Evolutionary conservation across 1,140 invertebrate genomes (phyloP).

Genomic region (Lordiphosa stackelbergi): DNA sequence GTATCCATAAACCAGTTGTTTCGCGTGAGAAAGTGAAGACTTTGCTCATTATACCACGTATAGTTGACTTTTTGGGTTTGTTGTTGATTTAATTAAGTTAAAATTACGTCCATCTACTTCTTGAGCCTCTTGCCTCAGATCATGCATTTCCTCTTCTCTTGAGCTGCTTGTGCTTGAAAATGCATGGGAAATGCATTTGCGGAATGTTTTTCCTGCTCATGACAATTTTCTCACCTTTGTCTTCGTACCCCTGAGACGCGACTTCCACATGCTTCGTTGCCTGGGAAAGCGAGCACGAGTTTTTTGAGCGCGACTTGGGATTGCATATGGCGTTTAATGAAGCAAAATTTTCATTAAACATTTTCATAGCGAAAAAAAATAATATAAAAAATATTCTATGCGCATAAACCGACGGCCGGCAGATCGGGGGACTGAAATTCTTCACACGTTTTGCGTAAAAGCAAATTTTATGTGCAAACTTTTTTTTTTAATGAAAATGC

Average conservation of each 20-base stretch:
- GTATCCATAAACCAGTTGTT: conserved; percentile 11
- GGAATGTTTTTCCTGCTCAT: conserved; percentile 36
- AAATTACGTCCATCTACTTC: conserved; percentile 1
- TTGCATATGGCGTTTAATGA: conserved; percentile 20
- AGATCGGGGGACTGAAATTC: conserved; percentile 23
- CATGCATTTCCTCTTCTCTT: conserved; percentile 12
- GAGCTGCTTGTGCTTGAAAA: conserved; percentile 4
- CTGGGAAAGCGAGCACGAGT: conserved; percentile 26
- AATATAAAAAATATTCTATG: conserved; percentile 9
- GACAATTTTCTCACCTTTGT: conserved; percentile 49
- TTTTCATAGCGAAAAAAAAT: conserved; percentile 9
- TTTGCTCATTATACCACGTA: background rate
- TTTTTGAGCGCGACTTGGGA: background rate
- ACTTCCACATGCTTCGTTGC: conserved; percentile 33
- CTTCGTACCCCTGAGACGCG: conserved; percentile 14
- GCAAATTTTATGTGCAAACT: conserved; percentile 42
- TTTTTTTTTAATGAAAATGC: conserved; percentile 30
- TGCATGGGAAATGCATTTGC: conserved; percentile 57
- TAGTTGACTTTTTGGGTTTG: background rate
- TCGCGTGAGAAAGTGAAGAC: conserved; percentile 15
- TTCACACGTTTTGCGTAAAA: conserved; percentile 49
- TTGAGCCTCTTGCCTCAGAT: conserved; percentile 5
- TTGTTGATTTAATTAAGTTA: conserved; percentile 17
- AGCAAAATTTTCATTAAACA: conserved; percentile 14
- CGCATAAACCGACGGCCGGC: conserved; percentile 5